Percentiles rank a stretch among this genome's conserved stretches.
Evolutionary conservation across 1,140 invertebrate genomes (phyloP).

Genomic region (Drepana arcuata): DNA sequence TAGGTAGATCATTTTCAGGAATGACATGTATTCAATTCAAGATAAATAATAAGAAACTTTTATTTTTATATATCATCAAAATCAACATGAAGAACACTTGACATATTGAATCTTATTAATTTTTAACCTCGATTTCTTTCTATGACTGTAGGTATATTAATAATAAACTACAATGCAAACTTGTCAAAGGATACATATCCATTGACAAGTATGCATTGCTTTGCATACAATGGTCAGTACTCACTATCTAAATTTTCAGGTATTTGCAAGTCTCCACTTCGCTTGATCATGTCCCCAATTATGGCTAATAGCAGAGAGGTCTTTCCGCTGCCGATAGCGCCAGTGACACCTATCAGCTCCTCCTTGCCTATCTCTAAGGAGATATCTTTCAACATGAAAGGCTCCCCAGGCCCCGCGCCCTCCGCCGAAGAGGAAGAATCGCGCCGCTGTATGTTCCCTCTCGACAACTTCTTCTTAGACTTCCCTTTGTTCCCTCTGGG

Average conservation of each 20-base stretch:
- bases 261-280: slow-evolving; percentile 75
- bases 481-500: slow-evolving; percentile 66
- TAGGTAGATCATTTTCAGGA: too few relatives aligned
- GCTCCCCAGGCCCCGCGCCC: slow-evolving; percentile 13
- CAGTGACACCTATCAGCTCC: slow-evolving; percentile 80
- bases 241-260: slow-evolving; percentile 75
- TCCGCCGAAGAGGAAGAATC: slow-evolving; percentile 38
- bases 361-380: slow-evolving; percentile 75
- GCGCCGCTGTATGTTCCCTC: slow-evolving; percentile 22
- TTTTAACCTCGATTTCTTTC: too few relatives aligned
- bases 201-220: too few relatives aligned
- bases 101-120: too few relatives aligned
- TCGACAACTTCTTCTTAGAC: slow-evolving; percentile 53
- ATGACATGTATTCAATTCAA: too few relatives aligned
- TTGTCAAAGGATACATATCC: too few relatives aligned
- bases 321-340: slow-evolving; percentile 85
- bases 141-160: too few relatives aligned
- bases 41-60: too few relatives aligned
- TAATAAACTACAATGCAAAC: too few relatives aligned
- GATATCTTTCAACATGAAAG: slow-evolving; percentile 72
- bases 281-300: slow-evolving; percentile 81
- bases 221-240: too few relatives aligned
- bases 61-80: too few relatives aligned
- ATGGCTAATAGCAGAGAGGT: slow-evolving; percentile 82
- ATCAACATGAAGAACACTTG: too few relatives aligned